Conservation (phyloP, 2,113 vertebrate genomes). For the Amblyornis subalaris region DNA sequence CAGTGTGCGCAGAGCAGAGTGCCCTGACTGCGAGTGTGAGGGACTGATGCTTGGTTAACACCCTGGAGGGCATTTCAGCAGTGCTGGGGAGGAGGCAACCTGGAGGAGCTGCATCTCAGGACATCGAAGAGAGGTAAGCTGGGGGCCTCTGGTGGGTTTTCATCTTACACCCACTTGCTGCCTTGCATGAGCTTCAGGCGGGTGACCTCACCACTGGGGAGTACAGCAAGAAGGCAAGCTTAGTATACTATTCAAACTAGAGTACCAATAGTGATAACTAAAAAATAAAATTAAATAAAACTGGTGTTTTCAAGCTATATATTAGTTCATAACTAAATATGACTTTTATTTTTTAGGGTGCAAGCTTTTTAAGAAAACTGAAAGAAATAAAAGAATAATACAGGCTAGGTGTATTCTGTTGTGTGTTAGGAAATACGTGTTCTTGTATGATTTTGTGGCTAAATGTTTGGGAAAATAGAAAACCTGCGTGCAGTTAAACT, state of each 20-base stretch:
- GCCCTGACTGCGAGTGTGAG: neutral
- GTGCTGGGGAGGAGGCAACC: neutral
- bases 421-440: neutral
- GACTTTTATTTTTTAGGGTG: neutral
- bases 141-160: neutral
- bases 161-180: neutral
- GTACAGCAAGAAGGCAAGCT: neutral
- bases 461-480: neutral
- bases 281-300: neutral
- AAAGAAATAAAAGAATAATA: neutral
- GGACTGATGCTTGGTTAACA: neutral
- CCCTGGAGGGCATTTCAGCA: fast-evolving
- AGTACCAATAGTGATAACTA: neutral
- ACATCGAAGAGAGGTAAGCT: neutral
- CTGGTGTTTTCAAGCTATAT: neutral
- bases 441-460: neutral
- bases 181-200: neutral
- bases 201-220: neutral
- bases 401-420: neutral
- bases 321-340: neutral
- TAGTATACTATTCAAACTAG: neutral
- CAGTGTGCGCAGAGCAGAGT: neutral
- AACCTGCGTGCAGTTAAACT: neutral
- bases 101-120: neutral
- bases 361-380: neutral